Percentiles rank a stretch among this genome's conserved stretches.
phyloP scores from a whole-genome alignment of 30 jellyfish, hydroid and myxozoan genomes.

The Hydractinia symbiolongicarpus region DNA sequence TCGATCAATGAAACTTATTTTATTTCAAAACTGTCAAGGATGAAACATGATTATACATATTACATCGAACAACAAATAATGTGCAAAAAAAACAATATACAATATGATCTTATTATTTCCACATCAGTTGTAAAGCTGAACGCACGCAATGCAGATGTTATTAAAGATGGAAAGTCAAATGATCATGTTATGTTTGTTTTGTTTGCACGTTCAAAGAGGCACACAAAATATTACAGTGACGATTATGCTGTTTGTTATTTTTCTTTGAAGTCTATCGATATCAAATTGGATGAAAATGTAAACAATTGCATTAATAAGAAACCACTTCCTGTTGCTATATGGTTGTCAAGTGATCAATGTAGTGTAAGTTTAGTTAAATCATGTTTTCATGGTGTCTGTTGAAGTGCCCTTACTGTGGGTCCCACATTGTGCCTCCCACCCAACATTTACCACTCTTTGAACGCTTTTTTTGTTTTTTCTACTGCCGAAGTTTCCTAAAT shows the following conservation, averaged over 20 bases:
- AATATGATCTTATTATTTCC: slow-evolving; percentile 7
- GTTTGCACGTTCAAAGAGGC: background rate
- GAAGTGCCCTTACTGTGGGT: too few species aligned
- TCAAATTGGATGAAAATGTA: background rate
- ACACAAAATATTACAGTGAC: background rate
- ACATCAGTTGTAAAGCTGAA: background rate
- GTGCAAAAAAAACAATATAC: background rate
- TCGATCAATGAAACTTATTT: too few species aligned
- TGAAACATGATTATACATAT: background rate
- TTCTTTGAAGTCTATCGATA: background rate
- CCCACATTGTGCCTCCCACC: too few species aligned
- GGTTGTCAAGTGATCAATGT: background rate
- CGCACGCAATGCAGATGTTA: slow-evolving; percentile 3
- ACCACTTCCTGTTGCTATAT: background rate
- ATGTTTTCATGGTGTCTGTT: too few species aligned
- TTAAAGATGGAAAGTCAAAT: slow-evolving; percentile 5
- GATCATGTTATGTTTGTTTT: slow-evolving; percentile 17
- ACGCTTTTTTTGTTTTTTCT: too few species aligned
- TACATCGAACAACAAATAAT: slow-evolving; percentile 4
- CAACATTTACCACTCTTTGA: too few species aligned
- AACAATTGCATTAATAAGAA: background rate
- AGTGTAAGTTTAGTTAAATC: too few species aligned
- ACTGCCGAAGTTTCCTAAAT: too few species aligned
- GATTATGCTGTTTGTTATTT: slow-evolving; percentile 26
- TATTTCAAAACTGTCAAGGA: too few species aligned